Evolutionary conservation across 2,888 invertebrate species (phyloP).

Genomic region (Zhuqinia jingwanae): DNA sequence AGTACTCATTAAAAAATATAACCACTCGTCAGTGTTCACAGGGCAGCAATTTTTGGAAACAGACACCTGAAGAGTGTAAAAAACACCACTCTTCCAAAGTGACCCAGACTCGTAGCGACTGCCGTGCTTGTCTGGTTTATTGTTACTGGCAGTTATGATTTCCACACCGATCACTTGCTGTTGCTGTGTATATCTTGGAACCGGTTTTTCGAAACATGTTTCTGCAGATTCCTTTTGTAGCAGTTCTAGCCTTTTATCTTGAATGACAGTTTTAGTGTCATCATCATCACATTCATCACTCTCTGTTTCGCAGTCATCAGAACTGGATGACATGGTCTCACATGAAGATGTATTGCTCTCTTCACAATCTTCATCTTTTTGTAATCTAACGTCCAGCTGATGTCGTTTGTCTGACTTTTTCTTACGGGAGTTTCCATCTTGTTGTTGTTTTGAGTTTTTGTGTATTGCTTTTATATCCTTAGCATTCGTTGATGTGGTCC

Average conservation of each 20-base stretch:
- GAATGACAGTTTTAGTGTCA: conserved; percentile 21
- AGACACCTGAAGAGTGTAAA: conserved; percentile 61
- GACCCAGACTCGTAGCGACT: conserved; percentile 52
- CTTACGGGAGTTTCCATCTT: neutral
- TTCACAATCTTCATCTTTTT: conserved; percentile 3
- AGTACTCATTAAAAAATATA: conserved; percentile 90
- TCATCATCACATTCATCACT: conserved; percentile 71
- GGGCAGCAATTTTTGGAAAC: conserved; percentile 82
- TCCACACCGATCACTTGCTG: neutral
- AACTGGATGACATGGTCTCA: conserved; percentile 75
- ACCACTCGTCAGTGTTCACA: conserved; percentile 93
- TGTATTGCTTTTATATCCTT: conserved; percentile 55
- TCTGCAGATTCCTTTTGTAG: neutral
- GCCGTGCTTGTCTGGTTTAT: conserved; percentile 1
- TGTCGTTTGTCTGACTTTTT: neutral
- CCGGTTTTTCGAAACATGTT: neutral
- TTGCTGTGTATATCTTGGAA: neutral
- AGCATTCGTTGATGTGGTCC: neutral
- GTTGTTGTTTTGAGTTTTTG: conserved; percentile 49
- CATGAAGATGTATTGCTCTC: conserved; percentile 68
- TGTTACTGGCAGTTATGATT: conserved; percentile 2
- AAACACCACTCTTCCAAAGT: neutral
- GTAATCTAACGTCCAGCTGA: neutral
- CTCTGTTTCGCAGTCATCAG: conserved; percentile 55
- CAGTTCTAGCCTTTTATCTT: no score